These are phyloP conservation scores for Macrophya alboannulata DNA, from an alignment of 2,888 invertebrate species.

Conservation along the genomic window DNA sequence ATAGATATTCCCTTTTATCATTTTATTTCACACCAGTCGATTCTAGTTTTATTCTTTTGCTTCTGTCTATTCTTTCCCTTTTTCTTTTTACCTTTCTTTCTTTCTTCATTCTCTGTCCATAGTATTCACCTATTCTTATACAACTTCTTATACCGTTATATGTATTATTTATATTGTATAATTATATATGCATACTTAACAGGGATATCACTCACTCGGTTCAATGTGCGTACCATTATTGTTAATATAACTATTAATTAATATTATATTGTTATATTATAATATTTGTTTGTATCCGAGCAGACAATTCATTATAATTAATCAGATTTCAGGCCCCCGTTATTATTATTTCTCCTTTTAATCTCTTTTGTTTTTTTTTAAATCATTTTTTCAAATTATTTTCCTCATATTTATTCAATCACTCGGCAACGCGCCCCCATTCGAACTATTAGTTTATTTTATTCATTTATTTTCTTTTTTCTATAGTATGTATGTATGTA, in stretches of 20 bases:
- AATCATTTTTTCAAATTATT: not conserved
- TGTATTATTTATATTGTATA: not conserved
- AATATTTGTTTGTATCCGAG: constrained; percentile 56
- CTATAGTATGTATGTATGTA: not conserved
- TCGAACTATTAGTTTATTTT: not conserved
- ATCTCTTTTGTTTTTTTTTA: not conserved
- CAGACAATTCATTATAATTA: constrained; percentile 26
- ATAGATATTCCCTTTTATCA: not conserved
- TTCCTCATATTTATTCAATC: not conserved
- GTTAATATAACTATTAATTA: constrained; percentile 51
- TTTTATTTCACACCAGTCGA: not conserved
- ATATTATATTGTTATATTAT: constrained; percentile 46
- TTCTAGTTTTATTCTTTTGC: not conserved
- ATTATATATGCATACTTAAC: constrained; percentile 39
- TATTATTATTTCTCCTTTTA: constrained; percentile 1
- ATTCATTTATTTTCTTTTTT: constrained; percentile 9
- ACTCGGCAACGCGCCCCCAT: not conserved
- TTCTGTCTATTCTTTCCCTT: not conserved
- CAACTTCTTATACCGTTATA: not conserved
- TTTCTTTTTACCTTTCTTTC: not conserved
- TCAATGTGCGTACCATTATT: constrained; percentile 71
- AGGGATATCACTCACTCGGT: constrained; percentile 74
- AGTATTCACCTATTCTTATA: not conserved
- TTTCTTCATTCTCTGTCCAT: not conserved
- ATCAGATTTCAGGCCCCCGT: constrained; percentile 43